phyloP scores from a whole-genome alignment of 2,113 vertebrate species.

The Erythrolamprus reginae region DNA sequence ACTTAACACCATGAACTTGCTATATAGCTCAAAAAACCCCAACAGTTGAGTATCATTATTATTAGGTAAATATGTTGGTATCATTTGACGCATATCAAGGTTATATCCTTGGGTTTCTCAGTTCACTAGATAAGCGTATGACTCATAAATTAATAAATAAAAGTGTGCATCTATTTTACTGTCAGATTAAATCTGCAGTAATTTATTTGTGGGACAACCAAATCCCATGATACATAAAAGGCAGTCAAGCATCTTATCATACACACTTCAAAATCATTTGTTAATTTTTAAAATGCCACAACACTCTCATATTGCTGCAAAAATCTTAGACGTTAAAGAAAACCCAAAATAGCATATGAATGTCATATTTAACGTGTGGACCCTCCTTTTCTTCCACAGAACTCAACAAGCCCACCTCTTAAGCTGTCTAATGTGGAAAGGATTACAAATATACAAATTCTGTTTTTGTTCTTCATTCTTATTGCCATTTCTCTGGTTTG shows the following conservation, averaged over 20 bases:
- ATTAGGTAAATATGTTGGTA: not conserved
- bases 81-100: not conserved
- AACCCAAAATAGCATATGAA: not conserved
- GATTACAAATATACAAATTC: slow-evolving; percentile 97
- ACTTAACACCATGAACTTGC: not conserved
- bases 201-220: not conserved
- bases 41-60: not conserved
- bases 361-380: slow-evolving; percentile 18
- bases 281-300: not conserved
- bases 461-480: slow-evolving; percentile 93
- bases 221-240: not conserved
- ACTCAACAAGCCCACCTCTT: slow-evolving; percentile 93
- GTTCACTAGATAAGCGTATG: not conserved
- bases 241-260: not conserved
- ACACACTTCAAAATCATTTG: not conserved
- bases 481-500: slow-evolving; percentile 95
- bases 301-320: not conserved
- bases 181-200: not conserved
- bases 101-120: not conserved
- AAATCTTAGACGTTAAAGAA: not conserved
- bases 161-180: not conserved
- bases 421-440: slow-evolving; percentile 97
- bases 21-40: not conserved
- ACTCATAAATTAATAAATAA: not conserved
- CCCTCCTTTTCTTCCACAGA: slow-evolving; percentile 70